These are phyloP conservation scores for Alcis repandata DNA, from an alignment of 2,888 invertebrate species.

Conservation along the genomic window DNA sequence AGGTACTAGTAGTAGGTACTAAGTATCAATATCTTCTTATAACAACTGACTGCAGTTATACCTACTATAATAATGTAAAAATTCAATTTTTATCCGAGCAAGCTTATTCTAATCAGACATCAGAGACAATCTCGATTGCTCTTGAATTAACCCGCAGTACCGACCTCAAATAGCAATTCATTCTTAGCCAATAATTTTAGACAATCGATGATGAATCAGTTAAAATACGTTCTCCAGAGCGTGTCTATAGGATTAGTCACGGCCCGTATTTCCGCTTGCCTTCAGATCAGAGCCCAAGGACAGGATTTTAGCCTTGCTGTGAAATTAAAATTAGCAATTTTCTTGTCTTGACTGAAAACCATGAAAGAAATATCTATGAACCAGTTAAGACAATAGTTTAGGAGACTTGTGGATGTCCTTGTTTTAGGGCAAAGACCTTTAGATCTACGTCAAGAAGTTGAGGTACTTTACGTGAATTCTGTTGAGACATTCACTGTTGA, in stretches of 20 bases:
- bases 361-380: constrained; percentile 35
- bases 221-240: constrained; percentile 45
- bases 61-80: too few relatives aligned
- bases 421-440: constrained; percentile 37
- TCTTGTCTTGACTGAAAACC: constrained; percentile 44
- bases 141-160: neutral
- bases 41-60: too few relatives aligned
- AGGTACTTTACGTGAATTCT: too few relatives aligned
- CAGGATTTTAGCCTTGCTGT: constrained; percentile 52
- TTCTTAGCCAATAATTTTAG: constrained; percentile 28
- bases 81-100: too few relatives aligned
- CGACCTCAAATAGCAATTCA: constrained; percentile 20
- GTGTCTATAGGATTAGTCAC: constrained; percentile 56
- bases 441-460: constrained; percentile 5
- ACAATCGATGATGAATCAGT: constrained; percentile 44
- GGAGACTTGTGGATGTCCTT: constrained; percentile 21
- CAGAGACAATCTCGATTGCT: neutral
- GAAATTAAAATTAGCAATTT: constrained; percentile 58
- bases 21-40: too few relatives aligned
- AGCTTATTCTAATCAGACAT: too few relatives aligned
- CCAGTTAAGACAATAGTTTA: constrained; percentile 11
- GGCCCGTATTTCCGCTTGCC: constrained; percentile 58
- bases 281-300: constrained; percentile 43
- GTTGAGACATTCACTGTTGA: too few relatives aligned
- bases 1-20: too few relatives aligned